Evolutionary conservation across 2,888 invertebrate genomes (phyloP), one percentile per base, ranked within the genome.

Genomic region (Baronia brevicornis): DNA sequence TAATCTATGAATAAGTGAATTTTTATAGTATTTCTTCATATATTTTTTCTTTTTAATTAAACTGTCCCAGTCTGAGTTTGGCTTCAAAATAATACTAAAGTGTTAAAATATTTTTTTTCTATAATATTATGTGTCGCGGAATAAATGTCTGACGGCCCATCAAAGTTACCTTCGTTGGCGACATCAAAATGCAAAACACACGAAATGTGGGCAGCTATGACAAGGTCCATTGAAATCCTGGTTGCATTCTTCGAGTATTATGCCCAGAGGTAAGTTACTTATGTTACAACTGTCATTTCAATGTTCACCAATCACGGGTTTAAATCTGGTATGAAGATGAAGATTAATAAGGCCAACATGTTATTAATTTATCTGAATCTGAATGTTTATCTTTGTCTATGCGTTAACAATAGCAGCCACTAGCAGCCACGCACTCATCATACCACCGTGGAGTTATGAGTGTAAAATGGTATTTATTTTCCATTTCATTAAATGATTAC

Each of bases 231-330:
- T 69, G 92, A 93, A 84, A 91, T 92, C 63, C 86, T 92, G 61
- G 91, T 92, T 43, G 92, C 92, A 31, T 91, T 92, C 86, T 91
- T 93, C 87, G 92, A 93, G 69, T 92, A 92, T 68, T 93, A 93
- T 79, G 89, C 91, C 38, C 87, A 90, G 57, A 90, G 90, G 90
- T 91, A 86, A 86, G 74, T 44, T 8, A 17, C n/a, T 2, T n/a
- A 4, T 23, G 11, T 8, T 29, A 26, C 10, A 5, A n/a, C n/a
- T n/a, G n/a, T n/a, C n/a, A n/a, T n/a, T 19, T 19, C 3, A 4
- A 7, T 19, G 19, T 7, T 19, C n/a, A 19, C 7, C 7, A n/a
- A 19, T 4, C 19, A 19, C 19, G 19, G 3, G 6, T 7, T 19
- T n/a, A n/a, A n/a, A n/a, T n/a, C n/a, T n/a, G n/a, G n/a, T n/a